These are phyloP conservation scores for Campylomormyrus numenius DNA, from an alignment of 2,113 vertebrate species.

Conservation along the genomic window DNA sequence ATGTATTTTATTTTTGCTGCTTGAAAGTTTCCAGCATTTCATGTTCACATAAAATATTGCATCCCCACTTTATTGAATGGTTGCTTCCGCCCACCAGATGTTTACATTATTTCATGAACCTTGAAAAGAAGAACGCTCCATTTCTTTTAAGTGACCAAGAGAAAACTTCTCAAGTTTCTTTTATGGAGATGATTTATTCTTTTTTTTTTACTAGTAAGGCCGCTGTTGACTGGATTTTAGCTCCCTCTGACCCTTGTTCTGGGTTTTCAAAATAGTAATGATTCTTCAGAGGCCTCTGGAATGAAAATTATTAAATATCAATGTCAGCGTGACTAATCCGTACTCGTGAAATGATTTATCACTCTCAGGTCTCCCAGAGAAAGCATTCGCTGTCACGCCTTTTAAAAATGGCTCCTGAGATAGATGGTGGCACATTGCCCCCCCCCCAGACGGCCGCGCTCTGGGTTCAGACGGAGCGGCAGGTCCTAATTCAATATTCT, in stretches of 20 bases:
- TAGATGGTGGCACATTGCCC: background rate
- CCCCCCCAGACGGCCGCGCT: background rate
- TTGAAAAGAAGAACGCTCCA: background rate
- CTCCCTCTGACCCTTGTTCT: background rate
- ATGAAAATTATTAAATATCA: conserved; percentile 15
- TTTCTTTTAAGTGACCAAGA: background rate
- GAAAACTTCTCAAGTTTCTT: background rate
- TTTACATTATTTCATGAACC: background rate
- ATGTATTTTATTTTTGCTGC: background rate
- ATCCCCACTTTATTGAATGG: background rate
- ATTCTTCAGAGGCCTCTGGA: background rate
- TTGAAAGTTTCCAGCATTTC: background rate
- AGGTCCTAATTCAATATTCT: conserved; percentile 25
- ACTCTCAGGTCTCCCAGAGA: conserved; percentile 7
- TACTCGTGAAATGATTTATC: conserved; percentile 2
- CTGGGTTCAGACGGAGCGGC: background rate
- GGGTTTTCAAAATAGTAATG: conserved; percentile 16
- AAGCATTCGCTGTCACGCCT: conserved; percentile 2
- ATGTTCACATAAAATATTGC: background rate
- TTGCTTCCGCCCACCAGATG: background rate
- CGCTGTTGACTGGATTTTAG: background rate
- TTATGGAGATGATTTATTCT: background rate
- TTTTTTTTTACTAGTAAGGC: background rate
- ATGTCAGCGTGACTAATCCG: conserved; percentile 11
- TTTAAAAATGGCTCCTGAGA: conserved; percentile 1